Base-by-base conservation (phyloP, 1,140 invertebrate genomes). In the Cherax destructor region DNA sequence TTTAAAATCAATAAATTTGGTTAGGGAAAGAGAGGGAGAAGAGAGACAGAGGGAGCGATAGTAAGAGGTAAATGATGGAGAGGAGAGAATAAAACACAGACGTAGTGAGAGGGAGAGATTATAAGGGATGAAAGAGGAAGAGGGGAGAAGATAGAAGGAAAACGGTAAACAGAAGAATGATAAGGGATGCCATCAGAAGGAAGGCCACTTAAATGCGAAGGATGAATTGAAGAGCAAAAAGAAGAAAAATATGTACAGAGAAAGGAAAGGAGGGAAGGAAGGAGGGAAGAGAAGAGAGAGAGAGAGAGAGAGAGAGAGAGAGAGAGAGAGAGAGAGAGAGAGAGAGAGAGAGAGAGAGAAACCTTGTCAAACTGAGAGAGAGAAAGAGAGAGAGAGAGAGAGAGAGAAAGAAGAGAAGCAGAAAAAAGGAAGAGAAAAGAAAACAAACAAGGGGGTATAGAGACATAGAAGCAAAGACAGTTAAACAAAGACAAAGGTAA, bases 291-390 rank as follows among this genome's bases (percentile, higher is more conserved):
- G 77, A 79, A 49, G 24, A 79, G 50, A 47, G 47, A 76, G 72
- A 76, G 77, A 49, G 30, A 41, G 72, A 76, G 21, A 76, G 72
- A 76, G 72, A 76, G 41, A 41, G 72, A 76, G 72, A 18, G 77
- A 78, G 30, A 49, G 49, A 18, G 16, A 47, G n/a, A 50, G 41
- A 49, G 47, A 13, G 77, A 79, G 77, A 10, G 41, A 69, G 65
- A 69, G 49, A 80, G 11, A 80, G 77, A 79, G 41, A 49, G 24
- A 79, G 50, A 47, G 47, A 76, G 72, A 76, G 77, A 49, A 47
- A 21, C 24, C 30, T 24, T 7, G 49, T 13, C n/a, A 49, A 41
- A n/a, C n/a, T 13, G 30, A 41, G 72, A 76, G 21, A 76, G 72
- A 76, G 72, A 76, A 3, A 41, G 72, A 76, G 72, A 18, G 77